A percentile compares a stretch with the other conserved stretches of the same genome.
These are phyloP conservation scores for Brachyhypopomus gauderio DNA, from an alignment of 2,113 vertebrate genomes.

Conservation along the genomic window DNA sequence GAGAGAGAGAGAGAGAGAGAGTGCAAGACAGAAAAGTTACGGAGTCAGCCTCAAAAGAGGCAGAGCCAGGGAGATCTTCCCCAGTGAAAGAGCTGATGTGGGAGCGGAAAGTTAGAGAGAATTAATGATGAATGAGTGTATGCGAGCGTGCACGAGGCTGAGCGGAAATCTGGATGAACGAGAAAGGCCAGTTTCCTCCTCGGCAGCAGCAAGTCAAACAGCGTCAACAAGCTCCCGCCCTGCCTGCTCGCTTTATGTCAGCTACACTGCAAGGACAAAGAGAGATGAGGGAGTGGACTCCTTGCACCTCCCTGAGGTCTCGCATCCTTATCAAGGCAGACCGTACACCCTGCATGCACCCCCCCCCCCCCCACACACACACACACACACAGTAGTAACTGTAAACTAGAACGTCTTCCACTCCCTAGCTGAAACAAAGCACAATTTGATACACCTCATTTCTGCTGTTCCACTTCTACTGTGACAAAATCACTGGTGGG, in stretches of 20 bases:
- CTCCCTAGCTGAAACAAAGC: not conserved
- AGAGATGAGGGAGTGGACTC: slow-evolving; percentile 17
- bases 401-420: too few relatives aligned
- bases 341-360: slow-evolving; percentile 14
- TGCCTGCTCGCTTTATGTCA: slow-evolving; percentile 34
- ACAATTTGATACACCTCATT: not conserved
- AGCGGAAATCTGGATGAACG: slow-evolving; percentile 65
- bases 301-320: slow-evolving; percentile 30
- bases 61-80: not conserved
- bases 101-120: not conserved
- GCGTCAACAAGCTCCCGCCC: slow-evolving; percentile 33
- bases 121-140: slow-evolving; percentile 21
- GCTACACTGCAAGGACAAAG: slow-evolving; percentile 55
- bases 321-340: slow-evolving; percentile 50
- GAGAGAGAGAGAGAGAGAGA: not conserved
- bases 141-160: slow-evolving; percentile 3
- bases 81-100: slow-evolving; percentile 6
- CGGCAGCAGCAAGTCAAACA: slow-evolving; percentile 11
- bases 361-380: not conserved
- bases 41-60: not conserved
- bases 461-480: not conserved
- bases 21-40: not conserved
- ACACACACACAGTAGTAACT: not conserved
- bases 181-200: slow-evolving; percentile 57
- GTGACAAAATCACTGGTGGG: not conserved